Conservation (phyloP, 2,113 vertebrate species). For the Galemys pyrenaicus region DNA sequence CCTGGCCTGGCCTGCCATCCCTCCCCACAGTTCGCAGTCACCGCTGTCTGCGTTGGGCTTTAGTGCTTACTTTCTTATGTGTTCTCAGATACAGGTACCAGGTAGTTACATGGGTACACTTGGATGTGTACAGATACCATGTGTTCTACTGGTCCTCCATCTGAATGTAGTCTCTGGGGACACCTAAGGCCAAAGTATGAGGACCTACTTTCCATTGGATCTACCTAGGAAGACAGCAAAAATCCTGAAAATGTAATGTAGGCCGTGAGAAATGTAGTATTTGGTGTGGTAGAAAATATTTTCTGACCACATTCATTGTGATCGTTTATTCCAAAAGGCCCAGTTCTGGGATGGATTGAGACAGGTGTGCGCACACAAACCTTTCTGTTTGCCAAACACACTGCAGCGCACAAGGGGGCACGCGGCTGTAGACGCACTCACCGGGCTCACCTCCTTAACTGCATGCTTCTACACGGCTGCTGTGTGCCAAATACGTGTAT, state of each 20-base stretch:
- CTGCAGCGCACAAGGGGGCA: background rate
- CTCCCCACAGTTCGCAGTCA: background rate
- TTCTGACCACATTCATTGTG: background rate
- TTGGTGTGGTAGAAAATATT: background rate
- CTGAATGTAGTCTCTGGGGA: background rate
- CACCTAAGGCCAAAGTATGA: background rate
- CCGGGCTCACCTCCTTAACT: rapidly evolving
- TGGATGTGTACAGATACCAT: background rate
- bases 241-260: background rate
- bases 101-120: background rate
- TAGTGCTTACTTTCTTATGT: background rate
- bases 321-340: background rate
- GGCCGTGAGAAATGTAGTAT: conserved; percentile 17
- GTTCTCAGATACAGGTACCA: no score
- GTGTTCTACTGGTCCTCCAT: background rate
- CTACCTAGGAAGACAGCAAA: background rate
- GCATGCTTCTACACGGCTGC: background rate
- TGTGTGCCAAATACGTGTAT: rapidly evolving
- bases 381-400: background rate
- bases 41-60: background rate
- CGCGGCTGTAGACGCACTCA: background rate
- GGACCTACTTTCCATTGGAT: background rate
- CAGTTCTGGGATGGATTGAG: background rate
- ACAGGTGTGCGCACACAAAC: background rate
- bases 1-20: background rate